Base-by-base conservation (phyloP, 2,888 invertebrate genomes). In the Eristalinus sepulchralis region DNA sequence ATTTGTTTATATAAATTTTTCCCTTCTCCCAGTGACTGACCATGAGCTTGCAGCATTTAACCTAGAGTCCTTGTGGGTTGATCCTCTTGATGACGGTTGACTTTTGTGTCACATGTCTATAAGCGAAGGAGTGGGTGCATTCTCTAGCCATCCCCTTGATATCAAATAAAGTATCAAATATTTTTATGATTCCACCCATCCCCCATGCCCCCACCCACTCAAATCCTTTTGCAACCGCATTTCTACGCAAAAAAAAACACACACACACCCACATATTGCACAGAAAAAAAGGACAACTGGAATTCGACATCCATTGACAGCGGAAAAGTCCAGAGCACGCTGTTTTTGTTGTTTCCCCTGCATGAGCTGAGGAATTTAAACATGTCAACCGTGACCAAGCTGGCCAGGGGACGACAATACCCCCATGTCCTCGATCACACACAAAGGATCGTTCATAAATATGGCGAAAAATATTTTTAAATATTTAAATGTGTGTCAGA, bases 111-210 rank as follows among this genome's bases (percentile, higher is more conserved):
- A 78, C 60, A 71, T 39, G 80, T 47, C 66, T 77, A 82, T 81
- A 39, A 39, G 39, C 17, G 47, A 17, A 59, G 27, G 39, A 20
- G 17, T 39, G 34, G 33, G 39, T 66, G 68, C 66, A 62, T 34
- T 62, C 57, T 24, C 60, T 59, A 47, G 17, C 17, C 47, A 47
- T 17, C 47, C 73, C 79, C 79, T 79, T 34, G 62, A 67, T 71
- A 73, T 85, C 57, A 73, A 73, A 34, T 60, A 70, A 73, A 67
- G 82, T 67, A 78, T 86, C 82, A 83, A 83, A 82, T 79, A 83
- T 86, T 86, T 86, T 82, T 78, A 82, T 70, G 75, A 66, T 67
- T 78, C 17, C 47, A 17, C 39, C 39, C 5, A 11, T 11, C 13
- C 17, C 6, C 39, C n/a, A n/a, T n/a, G n/a, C n/a, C 39, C n/a